Conservation (phyloP, 2,888 invertebrate genomes). For the Tridacna gigas region DNA sequence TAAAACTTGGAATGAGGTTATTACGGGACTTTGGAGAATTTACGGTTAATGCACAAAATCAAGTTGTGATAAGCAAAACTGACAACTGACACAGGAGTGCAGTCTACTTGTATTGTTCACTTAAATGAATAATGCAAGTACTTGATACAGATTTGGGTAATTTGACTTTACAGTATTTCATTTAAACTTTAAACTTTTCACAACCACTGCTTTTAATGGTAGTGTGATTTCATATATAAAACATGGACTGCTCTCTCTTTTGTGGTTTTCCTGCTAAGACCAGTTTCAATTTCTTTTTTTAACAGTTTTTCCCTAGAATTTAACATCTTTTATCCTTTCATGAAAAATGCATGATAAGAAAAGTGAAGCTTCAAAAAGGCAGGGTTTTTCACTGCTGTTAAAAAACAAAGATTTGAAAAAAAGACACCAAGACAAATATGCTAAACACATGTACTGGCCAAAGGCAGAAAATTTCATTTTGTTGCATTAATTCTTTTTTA, state of each 20-base stretch:
- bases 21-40: conserved; percentile 25
- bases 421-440: too few species aligned
- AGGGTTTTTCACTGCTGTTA: too few species aligned
- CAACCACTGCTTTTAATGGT: conserved; percentile 21
- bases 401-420: too few species aligned
- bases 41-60: conserved; percentile 29
- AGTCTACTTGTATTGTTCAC: conserved; percentile 9
- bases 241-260: background rate
- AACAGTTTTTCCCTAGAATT: too few species aligned
- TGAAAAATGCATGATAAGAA: too few species aligned
- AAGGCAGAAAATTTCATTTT: too few species aligned
- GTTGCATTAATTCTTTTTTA: too few species aligned
- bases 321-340: too few species aligned
- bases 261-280: too few species aligned
- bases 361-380: too few species aligned
- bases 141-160: conserved; percentile 15
- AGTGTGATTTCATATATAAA: background rate
- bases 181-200: conserved; percentile 4
- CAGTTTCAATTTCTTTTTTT: too few species aligned
- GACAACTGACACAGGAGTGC: conserved; percentile 17
- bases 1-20: conserved; percentile 23
- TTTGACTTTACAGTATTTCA: conserved; percentile 16
- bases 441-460: too few species aligned
- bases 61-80: conserved; percentile 26
- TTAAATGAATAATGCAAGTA: conserved; percentile 14